Conservation (phyloP, 2,797 vertebrate species). For the Pogoniulus pusillus region DNA sequence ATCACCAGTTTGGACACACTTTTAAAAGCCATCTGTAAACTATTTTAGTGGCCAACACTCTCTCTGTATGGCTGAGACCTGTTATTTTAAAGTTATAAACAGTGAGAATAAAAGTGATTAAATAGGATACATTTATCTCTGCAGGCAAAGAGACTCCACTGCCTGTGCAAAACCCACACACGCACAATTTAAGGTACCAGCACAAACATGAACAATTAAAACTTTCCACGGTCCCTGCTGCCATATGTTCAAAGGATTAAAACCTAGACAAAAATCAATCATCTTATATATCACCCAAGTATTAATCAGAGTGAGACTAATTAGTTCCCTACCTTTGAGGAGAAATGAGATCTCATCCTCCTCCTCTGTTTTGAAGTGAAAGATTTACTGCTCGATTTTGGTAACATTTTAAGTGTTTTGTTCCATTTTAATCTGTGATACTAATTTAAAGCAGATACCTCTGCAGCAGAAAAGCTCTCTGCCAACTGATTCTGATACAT, state of each 20-base stretch:
- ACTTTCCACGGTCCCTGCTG: background rate
- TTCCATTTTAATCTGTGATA: conserved; percentile 34
- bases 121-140: background rate
- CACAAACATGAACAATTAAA: conserved; percentile 1
- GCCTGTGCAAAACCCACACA: background rate
- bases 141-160: background rate
- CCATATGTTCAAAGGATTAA: conserved; percentile 45
- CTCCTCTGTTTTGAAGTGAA: conserved; percentile 38
- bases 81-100: background rate
- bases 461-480: conserved; percentile 3
- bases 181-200: background rate
- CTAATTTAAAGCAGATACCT: conserved; percentile 22
- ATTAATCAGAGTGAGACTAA: conserved; percentile 66
- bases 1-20: background rate
- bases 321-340: conserved; percentile 29
- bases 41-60: background rate
- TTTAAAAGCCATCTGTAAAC: background rate
- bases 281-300: background rate
- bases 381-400: conserved; percentile 54
- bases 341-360: background rate
- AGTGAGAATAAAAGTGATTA: background rate
- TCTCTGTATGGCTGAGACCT: background rate
- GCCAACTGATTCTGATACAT: background rate
- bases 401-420: conserved; percentile 59
- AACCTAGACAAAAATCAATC: conserved; percentile 31